Percentiles rank a stretch among this genome's conserved stretches.
phyloP scores from a whole-genome alignment of 1,140 invertebrate species.

The Drosophila persimilis region DNA sequence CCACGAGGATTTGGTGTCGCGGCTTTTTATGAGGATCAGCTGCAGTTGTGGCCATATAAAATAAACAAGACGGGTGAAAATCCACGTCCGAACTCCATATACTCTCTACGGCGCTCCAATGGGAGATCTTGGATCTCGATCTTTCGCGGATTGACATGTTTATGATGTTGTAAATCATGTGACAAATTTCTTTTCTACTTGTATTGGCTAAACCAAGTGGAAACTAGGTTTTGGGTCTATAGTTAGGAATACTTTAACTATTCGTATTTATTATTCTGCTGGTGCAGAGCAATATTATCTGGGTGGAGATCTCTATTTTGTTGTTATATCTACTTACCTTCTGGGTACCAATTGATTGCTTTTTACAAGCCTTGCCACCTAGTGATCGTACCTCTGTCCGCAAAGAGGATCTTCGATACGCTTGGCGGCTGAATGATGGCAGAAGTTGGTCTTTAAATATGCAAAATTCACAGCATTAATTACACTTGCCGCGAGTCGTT shows the following conservation, averaged over 20 bases:
- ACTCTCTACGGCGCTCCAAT: constrained; percentile 29
- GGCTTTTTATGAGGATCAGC: constrained; percentile 80
- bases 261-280: no score
- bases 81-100: constrained; percentile 41
- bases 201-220: constrained; percentile 2
- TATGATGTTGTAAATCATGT: constrained; percentile 39
- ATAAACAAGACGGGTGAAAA: constrained; percentile 55
- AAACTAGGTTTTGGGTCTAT: constrained; percentile 26
- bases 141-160: constrained; percentile 28
- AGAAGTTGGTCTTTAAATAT: constrained; percentile 70
- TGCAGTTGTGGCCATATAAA: constrained; percentile 78
- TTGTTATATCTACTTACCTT: no score
- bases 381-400: neutral
- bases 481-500: constrained; percentile 71
- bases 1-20: constrained; percentile 77
- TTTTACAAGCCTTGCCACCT: no score
- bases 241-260: constrained; percentile 4
- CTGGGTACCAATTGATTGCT: neutral
- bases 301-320: no score
- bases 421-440: constrained; percentile 52
- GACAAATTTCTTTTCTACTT: constrained; percentile 20
- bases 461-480: constrained; percentile 80
- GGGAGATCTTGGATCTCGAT: neutral
- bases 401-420: constrained; percentile 16
- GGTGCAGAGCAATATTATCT: no score